Base-by-base conservation (phyloP, 2,888 invertebrate species). In the Idaea aversata region DNA sequence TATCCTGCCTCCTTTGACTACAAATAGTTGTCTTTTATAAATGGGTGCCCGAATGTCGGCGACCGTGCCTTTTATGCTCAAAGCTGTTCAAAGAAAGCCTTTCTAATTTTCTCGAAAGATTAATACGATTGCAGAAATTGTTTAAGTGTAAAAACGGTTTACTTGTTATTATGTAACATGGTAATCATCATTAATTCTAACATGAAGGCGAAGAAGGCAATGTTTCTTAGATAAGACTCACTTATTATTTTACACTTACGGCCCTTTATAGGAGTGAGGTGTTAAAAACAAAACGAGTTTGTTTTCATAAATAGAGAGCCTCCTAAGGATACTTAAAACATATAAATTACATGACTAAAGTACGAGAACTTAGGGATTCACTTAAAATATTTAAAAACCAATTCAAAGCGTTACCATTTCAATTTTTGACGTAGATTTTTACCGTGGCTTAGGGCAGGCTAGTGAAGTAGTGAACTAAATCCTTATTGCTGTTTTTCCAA, bases 1-100 rank as follows among this genome's bases (percentile, higher is more conserved):
- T 73, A 72, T 71, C 67, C 73, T 63, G 69, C 70, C 25, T 75
- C 74, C 72, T 71, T 72, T 70, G 67, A 67, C 66, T 63, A 67
- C 65, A 69, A 67, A 71, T 69, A 72, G 68, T 71, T 70, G 72
- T 71, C 70, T 66, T 72, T 71, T 75, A 74, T 68, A 72, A 72
- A 75, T 63, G 74, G 79, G 69, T 72, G 71, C 70, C 72, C 75
- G 76, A 81, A 80, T 78, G 77, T 72, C 65, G 72, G 62, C 64
- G 63, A 69, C 83, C 79, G 78, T 75, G 47, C 57, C 38, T 34
- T 36, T 6, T 69, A 72, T 72, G 73, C 72, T 72, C 64, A 63
- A 73, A 77, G 76, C 71, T 70, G 68, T 74, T 47, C 47, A 47
- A 47, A 47, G 47, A 47, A 47, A 47, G 47, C 47, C 47, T 10